phyloP scores from a whole-genome alignment of 2,888 invertebrate species.

The Thymelicus lineola region DNA sequence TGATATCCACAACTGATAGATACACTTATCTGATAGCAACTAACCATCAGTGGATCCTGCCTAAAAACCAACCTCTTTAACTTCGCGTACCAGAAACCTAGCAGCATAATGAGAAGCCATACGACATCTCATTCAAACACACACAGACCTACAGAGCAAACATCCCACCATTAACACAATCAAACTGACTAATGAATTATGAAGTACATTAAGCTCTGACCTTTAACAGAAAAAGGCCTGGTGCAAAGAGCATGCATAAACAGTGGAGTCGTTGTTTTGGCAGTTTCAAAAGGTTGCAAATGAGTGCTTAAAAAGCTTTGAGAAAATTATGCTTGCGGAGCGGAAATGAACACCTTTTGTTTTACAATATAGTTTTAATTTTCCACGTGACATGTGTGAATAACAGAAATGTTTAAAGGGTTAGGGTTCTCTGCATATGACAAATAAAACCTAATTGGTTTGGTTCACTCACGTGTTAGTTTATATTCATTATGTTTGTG shows the following conservation, averaged over 20 bases:
- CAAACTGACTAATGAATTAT: slow-evolving; percentile 1
- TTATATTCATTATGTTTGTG: no score
- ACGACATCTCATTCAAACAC: neutral
- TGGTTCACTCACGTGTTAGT: no score
- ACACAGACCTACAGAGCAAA: neutral
- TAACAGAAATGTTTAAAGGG: neutral
- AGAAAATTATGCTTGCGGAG: slow-evolving; percentile 6
- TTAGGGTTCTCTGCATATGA: no score
- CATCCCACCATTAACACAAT: neutral
- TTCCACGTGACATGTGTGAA: neutral
- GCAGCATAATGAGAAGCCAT: no score
- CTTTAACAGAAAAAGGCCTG: neutral
- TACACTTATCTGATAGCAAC: no score
- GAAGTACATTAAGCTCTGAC: slow-evolving; percentile 3
- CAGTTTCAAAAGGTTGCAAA: slow-evolving; percentile 19
- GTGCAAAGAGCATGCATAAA: slow-evolving; percentile 9
- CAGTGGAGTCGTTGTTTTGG: slow-evolving; percentile 12
- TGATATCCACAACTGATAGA: no score
- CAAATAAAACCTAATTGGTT: no score
- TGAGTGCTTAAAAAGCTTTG: slow-evolving; percentile 23
- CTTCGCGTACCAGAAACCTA: no score
- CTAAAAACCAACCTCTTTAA: no score
- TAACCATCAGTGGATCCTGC: no score
- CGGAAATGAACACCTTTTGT: slow-evolving; percentile 14
- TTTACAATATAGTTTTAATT: slow-evolving; percentile 6